phyloP scores from a whole-genome alignment of 1,140 invertebrate genomes.

The Zaprionus taronus region DNA sequence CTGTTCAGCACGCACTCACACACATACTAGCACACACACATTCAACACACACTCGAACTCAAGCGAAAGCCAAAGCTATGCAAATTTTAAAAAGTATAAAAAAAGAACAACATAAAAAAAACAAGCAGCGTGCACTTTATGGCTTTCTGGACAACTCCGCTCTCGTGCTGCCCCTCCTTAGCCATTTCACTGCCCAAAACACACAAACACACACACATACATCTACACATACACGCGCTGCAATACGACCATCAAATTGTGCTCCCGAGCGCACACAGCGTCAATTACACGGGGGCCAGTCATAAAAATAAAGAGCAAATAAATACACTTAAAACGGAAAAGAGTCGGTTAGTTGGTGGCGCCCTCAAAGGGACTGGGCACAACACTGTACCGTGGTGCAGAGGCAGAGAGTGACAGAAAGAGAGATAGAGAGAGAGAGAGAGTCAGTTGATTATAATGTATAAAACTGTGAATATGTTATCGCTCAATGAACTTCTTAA shows the following conservation, averaged over 20 bases:
- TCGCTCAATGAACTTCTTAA: background rate
- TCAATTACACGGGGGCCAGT: slow-evolving; percentile 76
- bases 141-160: slow-evolving; percentile 38
- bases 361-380: slow-evolving; percentile 10
- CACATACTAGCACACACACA: slow-evolving; percentile 22
- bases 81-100: slow-evolving; percentile 62
- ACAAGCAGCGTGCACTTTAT: slow-evolving; percentile 65
- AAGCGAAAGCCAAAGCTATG: slow-evolving; percentile 42
- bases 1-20: slow-evolving; percentile 20
- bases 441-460: too few species aligned
- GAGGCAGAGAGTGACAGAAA: background rate
- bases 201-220: background rate
- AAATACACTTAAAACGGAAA: slow-evolving; percentile 76
- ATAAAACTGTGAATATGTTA: background rate
- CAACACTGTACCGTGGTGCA: slow-evolving; percentile 20
- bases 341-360: slow-evolving; percentile 38
- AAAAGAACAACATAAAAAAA: slow-evolving; percentile 40
- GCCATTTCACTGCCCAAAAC: background rate
- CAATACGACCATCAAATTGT: slow-evolving; percentile 72
- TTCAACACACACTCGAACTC: slow-evolving; percentile 6
- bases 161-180: background rate
- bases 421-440: background rate
- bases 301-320: slow-evolving; percentile 81
- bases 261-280: slow-evolving; percentile 68
- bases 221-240: slow-evolving; percentile 24